phyloP scores from a whole-genome alignment of 2,797 vertebrate genomes.

The Tokudaia muenninki region DNA sequence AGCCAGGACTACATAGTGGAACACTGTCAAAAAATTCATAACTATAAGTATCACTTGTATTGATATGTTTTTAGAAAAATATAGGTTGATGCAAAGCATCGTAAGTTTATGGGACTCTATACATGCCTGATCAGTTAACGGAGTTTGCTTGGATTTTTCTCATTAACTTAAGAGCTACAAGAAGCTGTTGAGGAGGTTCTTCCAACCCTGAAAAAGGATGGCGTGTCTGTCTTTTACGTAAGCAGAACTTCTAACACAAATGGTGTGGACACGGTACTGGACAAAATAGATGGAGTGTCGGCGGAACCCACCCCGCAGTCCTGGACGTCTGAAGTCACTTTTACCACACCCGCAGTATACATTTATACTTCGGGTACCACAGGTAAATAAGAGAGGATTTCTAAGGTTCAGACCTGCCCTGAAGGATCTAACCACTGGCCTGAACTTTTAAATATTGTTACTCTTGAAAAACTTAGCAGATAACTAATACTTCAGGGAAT shows the following conservation, averaged over 20 bases:
- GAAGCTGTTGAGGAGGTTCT: constrained; percentile 91
- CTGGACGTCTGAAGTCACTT: constrained; percentile 90
- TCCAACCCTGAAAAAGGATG: constrained; percentile 89
- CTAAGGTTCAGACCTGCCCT: neutral
- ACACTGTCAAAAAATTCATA: neutral
- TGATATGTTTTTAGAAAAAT: constrained; percentile 15
- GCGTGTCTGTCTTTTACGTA: constrained; percentile 89
- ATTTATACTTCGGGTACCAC: constrained; percentile 97
- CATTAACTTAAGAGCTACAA: constrained; percentile 88
- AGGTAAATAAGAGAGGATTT: constrained; percentile 86
- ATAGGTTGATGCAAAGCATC: neutral
- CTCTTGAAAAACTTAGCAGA: constrained; percentile 58
- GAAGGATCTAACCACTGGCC: constrained; percentile 45
- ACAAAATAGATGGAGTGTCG: constrained; percentile 89
- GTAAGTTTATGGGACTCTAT: neutral
- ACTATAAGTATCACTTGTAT: neutral
- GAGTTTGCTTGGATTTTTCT: neutral
- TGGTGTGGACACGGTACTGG: constrained; percentile 88
- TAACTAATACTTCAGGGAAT: constrained; percentile 59
- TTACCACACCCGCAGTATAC: constrained; percentile 91
- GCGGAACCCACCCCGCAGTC: constrained; percentile 87
- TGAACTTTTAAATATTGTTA: constrained; percentile 48
- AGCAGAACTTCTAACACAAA: constrained; percentile 86
- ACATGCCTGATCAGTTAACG: constrained; percentile 29
- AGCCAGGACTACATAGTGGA: neutral